These are phyloP conservation scores for Scaptodrosophila latifasciaeformis DNA, from an alignment of 2,888 invertebrate species.

Conservation along the genomic window DNA sequence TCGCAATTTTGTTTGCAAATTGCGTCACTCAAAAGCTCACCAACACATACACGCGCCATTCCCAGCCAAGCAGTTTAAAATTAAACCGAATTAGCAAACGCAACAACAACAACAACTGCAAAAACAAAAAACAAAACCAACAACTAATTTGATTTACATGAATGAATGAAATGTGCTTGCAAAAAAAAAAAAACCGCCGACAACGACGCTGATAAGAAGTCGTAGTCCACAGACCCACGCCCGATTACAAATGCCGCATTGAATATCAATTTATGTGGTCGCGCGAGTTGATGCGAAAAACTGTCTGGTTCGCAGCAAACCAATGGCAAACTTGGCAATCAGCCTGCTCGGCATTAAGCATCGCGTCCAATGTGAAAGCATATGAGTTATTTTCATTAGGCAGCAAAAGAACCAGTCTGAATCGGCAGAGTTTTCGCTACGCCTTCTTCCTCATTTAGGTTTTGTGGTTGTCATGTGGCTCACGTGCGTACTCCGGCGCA, in stretches of 20 bases:
- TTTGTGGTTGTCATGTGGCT: conserved; percentile 27
- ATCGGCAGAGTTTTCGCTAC: background rate
- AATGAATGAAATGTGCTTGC: conserved; percentile 50
- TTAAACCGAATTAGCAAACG: too few species aligned
- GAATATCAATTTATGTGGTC: conserved; percentile 48
- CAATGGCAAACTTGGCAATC: conserved; percentile 32
- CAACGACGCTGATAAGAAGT: background rate
- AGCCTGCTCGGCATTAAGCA: conserved; percentile 31
- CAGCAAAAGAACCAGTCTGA: too few species aligned
- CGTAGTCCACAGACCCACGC: background rate
- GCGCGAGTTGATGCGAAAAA: conserved; percentile 41
- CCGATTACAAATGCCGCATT: conserved; percentile 30
- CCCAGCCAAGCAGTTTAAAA: conserved; percentile 46
- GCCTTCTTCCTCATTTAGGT: background rate
- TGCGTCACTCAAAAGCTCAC: conserved; percentile 52
- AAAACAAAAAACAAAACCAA: background rate
- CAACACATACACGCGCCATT: too few species aligned
- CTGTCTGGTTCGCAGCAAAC: too few species aligned
- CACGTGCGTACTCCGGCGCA: conserved; percentile 42
- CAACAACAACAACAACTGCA: background rate
- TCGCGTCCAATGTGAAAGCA: too few species aligned
- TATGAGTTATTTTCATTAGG: too few species aligned
- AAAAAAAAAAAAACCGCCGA: conserved; percentile 28
- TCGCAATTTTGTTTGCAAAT: conserved; percentile 42
- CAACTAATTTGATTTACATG: conserved; percentile 56